phyloP scores from a whole-genome alignment of 2,113 vertebrate genomes.

The Pan troglodytes region DNA sequence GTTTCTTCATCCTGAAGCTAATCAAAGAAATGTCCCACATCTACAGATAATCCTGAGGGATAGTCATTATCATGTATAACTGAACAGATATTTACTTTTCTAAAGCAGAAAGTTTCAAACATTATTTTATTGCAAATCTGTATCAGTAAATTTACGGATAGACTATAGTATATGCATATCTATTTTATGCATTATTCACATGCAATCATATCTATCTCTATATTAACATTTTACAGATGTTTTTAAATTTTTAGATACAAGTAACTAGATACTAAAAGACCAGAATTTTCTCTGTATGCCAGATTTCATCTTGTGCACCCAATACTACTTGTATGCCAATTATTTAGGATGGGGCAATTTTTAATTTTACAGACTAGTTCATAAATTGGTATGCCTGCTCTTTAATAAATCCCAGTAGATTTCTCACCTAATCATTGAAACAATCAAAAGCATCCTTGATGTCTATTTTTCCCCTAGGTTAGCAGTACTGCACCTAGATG shows the following conservation, averaged over 20 bases:
- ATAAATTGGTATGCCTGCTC: background rate
- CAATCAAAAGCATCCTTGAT: accelerated
- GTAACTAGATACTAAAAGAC: background rate
- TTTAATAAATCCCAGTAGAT: background rate
- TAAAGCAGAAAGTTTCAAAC: background rate
- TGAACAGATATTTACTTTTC: background rate
- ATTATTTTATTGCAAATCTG: background rate
- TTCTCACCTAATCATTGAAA: background rate
- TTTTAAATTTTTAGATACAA: background rate
- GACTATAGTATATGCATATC: background rate
- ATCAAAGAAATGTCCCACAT: background rate
- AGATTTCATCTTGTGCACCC: background rate
- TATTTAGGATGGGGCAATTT: background rate
- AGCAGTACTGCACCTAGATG: background rate
- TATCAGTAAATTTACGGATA: background rate
- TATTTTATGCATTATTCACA: background rate
- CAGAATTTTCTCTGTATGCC: background rate
- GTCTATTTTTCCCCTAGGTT: background rate
- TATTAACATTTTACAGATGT: background rate
- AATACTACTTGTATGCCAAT: background rate
- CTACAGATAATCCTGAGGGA: background rate
- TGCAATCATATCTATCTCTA: background rate
- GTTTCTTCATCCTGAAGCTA: background rate
- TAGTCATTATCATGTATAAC: background rate
- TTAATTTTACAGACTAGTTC: background rate